phyloP scores from a whole-genome alignment of 2,113 vertebrate genomes.

The Pelobates fuscus region DNA sequence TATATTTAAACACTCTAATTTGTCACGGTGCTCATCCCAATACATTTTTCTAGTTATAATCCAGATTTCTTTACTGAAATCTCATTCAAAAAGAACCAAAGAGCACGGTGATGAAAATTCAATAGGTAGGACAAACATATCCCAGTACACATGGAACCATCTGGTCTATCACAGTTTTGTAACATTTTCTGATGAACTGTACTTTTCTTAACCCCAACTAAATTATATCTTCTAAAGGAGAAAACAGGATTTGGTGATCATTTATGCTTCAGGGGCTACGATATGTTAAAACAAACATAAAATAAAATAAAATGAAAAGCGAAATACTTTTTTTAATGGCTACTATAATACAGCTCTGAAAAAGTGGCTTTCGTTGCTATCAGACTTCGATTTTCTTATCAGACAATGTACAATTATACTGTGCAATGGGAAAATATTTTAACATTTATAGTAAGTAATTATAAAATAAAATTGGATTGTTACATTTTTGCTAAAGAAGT shows the following conservation, averaged over 20 bases:
- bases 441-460: too few species aligned
- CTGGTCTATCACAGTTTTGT: conserved; percentile 18
- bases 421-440: too few species aligned
- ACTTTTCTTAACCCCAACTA: conserved; percentile 22
- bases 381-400: too few species aligned
- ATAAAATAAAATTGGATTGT: too few species aligned
- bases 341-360: too few species aligned
- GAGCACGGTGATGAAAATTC: conserved; percentile 34
- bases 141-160: conserved; percentile 37
- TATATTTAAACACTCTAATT: conserved; percentile 32
- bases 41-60: conserved; percentile 34
- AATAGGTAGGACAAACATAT: conserved; percentile 38
- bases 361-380: too few species aligned
- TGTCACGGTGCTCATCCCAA: conserved; percentile 31
- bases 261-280: not conserved
- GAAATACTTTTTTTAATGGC: not conserved
- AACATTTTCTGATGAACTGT: conserved; percentile 24
- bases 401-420: too few species aligned
- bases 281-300: conserved; percentile 4
- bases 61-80: conserved; percentile 25
- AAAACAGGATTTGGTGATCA: conserved; percentile 5
- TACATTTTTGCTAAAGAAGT: too few species aligned
- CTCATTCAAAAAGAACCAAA: conserved; percentile 25
- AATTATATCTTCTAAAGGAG: conserved; percentile 20
- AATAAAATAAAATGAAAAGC: not conserved